phyloP scores from a whole-genome alignment of 2,888 invertebrate species.

The Meiosimyza platycephala region DNA sequence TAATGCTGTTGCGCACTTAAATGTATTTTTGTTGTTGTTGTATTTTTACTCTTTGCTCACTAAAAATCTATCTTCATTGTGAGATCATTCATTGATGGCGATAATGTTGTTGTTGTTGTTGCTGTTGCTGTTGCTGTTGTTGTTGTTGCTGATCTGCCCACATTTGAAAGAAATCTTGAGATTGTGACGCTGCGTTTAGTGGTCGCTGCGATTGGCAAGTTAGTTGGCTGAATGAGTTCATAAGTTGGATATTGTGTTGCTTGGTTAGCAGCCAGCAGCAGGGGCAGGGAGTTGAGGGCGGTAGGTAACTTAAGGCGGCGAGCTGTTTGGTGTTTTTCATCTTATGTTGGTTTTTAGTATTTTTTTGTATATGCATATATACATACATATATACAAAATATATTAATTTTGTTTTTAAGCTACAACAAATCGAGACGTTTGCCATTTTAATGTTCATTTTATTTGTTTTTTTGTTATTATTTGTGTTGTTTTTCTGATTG shows the following conservation, averaged over 20 bases:
- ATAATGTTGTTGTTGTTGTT: constrained; percentile 33
- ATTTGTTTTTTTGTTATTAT: constrained; percentile 41
- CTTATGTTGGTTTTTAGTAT: constrained; percentile 27
- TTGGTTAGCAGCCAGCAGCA: neutral
- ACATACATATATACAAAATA: no score
- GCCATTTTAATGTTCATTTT: constrained; percentile 19
- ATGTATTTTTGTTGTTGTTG: constrained; percentile 7
- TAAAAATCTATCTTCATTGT: constrained; percentile 10
- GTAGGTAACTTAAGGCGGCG: neutral
- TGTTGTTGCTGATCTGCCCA: constrained; percentile 39
- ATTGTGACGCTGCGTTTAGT: constrained; percentile 3
- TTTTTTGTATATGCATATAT: neutral
- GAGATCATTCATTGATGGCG: constrained; percentile 16
- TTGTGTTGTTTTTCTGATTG: no score
- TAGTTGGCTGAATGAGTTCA: neutral
- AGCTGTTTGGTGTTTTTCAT: constrained; percentile 8
- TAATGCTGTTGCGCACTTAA: constrained; percentile 3
- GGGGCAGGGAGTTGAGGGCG: neutral
- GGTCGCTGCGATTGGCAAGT: neutral
- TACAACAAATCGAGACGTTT: constrained; percentile 13
- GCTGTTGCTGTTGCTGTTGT: constrained; percentile 15
- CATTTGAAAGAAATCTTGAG: constrained; percentile 23
- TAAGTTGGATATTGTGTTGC: no score
- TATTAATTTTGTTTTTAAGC: neutral
- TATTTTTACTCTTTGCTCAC: constrained; percentile 15